Percentiles rank a stretch among this genome's conserved stretches.
These are phyloP conservation scores for Crocallis elinguaria DNA, from an alignment of 2,888 invertebrate genomes.

Conservation along the genomic window DNA sequence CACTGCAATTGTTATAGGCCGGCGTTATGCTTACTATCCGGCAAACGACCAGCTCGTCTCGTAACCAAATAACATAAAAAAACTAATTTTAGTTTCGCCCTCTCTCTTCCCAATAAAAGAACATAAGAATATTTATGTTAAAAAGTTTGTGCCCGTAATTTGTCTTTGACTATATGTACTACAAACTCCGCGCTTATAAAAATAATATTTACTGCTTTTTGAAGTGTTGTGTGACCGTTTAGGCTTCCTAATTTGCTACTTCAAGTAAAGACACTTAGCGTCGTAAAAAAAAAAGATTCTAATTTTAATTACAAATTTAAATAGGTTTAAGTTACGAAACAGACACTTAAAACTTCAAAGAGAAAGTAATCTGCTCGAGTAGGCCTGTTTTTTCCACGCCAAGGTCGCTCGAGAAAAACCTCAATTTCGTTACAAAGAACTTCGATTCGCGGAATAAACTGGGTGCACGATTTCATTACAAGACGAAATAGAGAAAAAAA, in stretches of 20 bases:
- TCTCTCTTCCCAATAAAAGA: too few relatives aligned
- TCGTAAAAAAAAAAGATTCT: constrained; percentile 40
- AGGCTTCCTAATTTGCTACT: not conserved
- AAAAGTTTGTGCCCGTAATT: too few relatives aligned
- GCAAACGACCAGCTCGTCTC: too few relatives aligned
- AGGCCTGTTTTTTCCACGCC: constrained; percentile 43
- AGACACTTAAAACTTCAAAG: constrained; percentile 58
- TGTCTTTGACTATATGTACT: too few relatives aligned
- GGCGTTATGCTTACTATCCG: too few relatives aligned
- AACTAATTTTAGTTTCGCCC: too few relatives aligned
- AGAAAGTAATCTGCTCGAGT: constrained; percentile 60
- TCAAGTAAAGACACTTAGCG: not conserved
- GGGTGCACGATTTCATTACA: constrained; percentile 49
- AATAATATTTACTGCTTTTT: too few relatives aligned
- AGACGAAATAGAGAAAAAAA: constrained; percentile 39
- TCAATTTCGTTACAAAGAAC: constrained; percentile 59
- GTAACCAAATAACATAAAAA: too few relatives aligned
- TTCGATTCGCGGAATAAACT: constrained; percentile 47
- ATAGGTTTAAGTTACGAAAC: constrained; percentile 52
- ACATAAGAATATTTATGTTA: too few relatives aligned
- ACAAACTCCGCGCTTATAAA: too few relatives aligned
- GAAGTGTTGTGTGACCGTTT: not conserved
- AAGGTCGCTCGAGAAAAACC: constrained; percentile 57
- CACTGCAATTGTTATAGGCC: too few relatives aligned
- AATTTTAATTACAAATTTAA: constrained; percentile 59